Conservation (phyloP, 2,888 invertebrate genomes). For the Drosophila macrospina region DNA sequence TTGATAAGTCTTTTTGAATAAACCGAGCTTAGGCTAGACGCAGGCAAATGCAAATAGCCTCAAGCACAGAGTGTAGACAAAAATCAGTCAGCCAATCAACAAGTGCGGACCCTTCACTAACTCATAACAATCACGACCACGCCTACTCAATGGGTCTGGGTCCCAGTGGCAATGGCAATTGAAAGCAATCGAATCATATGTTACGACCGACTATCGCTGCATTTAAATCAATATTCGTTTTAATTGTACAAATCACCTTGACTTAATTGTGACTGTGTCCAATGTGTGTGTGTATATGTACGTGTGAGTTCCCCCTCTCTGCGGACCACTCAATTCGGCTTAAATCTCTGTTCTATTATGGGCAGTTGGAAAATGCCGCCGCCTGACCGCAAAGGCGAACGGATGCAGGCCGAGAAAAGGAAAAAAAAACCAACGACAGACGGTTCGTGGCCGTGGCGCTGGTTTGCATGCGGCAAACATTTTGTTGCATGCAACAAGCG, state of each 20-base stretch:
- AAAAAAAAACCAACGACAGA: conserved; percentile 48
- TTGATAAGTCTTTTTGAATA: background rate
- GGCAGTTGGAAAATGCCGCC: conserved; percentile 52
- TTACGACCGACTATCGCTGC: conserved; percentile 56
- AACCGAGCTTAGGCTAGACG: background rate
- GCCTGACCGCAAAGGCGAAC: conserved; percentile 54
- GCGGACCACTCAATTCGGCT: conserved; percentile 66
- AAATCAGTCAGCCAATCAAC: conserved; percentile 51
- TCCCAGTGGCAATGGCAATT: conserved; percentile 44
- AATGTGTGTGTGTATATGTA: conserved; percentile 21
- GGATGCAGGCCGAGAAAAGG: conserved; percentile 45
- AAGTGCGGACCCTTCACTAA: conserved; percentile 51
- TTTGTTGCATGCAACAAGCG: conserved; percentile 65
- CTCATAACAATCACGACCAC: conserved; percentile 41
- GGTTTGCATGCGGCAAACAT: conserved; percentile 70
- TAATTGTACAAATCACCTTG: conserved; percentile 80
- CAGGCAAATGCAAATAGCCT: background rate
- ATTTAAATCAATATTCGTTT: conserved; percentile 77
- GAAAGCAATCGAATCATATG: conserved; percentile 50
- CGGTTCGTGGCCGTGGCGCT: conserved; percentile 56
- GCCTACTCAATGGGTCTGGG: conserved; percentile 15
- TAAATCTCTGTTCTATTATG: conserved; percentile 72
- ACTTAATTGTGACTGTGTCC: conserved; percentile 64
- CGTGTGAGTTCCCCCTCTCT: conserved; percentile 25
- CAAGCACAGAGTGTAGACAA: conserved; percentile 36